Conservation (phyloP, 1,140 invertebrate genomes). For the Atta texana region DNA sequence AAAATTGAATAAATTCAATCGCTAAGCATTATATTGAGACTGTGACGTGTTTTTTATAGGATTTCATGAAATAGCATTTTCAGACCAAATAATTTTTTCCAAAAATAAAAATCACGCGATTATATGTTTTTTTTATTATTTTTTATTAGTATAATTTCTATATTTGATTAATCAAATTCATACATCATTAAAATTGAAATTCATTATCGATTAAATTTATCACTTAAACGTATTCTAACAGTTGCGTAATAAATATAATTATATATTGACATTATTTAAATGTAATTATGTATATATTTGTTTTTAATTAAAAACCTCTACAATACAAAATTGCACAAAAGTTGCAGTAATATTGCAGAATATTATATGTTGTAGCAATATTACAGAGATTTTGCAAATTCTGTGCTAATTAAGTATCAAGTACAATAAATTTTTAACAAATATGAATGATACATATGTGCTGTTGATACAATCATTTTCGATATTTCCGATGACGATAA, state of each 20-base stretch:
- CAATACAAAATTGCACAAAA: no score
- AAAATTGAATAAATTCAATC: no score
- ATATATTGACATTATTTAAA: neutral
- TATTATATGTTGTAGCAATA: no score
- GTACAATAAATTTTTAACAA: neutral
- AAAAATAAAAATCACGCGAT: neutral
- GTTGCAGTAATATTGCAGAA: no score
- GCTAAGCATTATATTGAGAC: no score
- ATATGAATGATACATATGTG: no score
- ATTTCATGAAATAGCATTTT: no score
- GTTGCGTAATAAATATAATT: neutral
- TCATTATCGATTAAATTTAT: no score
- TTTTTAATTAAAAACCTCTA: neutral
- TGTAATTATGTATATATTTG: neutral
- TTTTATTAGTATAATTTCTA: neutral
- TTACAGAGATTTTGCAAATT: no score
- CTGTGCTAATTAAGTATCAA: neutral
- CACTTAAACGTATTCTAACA: no score
- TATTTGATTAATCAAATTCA: neutral
- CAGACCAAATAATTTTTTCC: neutral
- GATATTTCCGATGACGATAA: conserved; percentile 5
- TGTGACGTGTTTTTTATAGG: no score
- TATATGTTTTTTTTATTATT: neutral
- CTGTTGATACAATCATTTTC: neutral
- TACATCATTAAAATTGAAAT: no score